Conservation (phyloP, 2,113 vertebrate genomes). For the Laticauda laticaudata region DNA sequence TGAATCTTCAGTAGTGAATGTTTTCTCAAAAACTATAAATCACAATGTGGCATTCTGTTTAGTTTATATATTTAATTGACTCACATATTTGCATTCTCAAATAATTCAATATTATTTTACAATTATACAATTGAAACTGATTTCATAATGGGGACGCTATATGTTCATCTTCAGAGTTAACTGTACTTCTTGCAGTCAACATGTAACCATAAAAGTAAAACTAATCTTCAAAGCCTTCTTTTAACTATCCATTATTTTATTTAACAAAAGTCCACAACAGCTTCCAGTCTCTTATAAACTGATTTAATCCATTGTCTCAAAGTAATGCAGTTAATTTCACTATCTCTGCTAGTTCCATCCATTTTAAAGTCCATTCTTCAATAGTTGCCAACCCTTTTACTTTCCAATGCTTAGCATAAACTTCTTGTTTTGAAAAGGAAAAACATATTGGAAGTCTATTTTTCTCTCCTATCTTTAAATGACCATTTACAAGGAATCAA, state of each 20-base stretch:
- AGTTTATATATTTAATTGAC: not conserved
- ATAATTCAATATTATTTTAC: not conserved
- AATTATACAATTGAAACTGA: not conserved
- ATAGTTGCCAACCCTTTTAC: not conserved
- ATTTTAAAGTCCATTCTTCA: not conserved
- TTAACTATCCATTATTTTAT: not conserved
- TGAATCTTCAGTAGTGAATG: not conserved
- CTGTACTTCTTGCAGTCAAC: not conserved
- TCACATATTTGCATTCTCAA: not conserved
- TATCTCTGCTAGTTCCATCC: not conserved
- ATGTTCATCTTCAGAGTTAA: not conserved
- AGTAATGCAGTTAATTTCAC: not conserved
- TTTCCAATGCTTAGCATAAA: not conserved
- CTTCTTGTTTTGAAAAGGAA: not conserved
- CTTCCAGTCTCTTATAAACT: not conserved
- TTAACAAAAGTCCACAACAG: not conserved
- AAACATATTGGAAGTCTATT: no score
- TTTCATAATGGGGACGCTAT: not conserved
- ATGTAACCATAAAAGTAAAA: not conserved
- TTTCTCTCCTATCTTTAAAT: not conserved
- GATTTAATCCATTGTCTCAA: not conserved
- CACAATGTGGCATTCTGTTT: not conserved
- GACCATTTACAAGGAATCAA: not conserved
- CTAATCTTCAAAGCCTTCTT: not conserved
- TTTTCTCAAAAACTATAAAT: not conserved